Evolutionary conservation across 2,797 vertebrate species (phyloP), one percentile per base, ranked within the genome.

Genomic region (Rhabdophis nuchalis): DNA sequence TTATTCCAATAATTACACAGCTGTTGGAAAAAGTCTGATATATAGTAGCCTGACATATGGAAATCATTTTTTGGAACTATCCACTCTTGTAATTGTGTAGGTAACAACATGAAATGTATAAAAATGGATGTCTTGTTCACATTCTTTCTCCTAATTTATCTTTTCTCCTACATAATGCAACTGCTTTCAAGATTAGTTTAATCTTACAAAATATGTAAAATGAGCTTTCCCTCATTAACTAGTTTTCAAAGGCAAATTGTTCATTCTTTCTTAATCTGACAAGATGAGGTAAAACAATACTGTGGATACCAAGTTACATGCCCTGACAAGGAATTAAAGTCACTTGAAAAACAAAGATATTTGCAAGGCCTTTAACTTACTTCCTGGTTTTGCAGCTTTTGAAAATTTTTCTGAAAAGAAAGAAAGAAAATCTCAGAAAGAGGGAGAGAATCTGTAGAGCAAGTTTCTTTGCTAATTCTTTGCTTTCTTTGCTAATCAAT

Each of bases 311-410:
- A 90, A 86, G 36, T 58, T 20, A 46, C 87, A 77, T 8, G 41
- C 3, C 9, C 11, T 92, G 36, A 86, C 16, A 94, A 89, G 1
- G 23, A 60, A 56, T 91, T 27, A 90, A 54, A 8, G 0, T 90
- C 61, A 36, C 56, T 29, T 72, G 61, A 92, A 3, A n/a, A 89
- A 0, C 58, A 87, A 72, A 18, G 52, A 53, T 18, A 11, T 20
- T 90, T 53, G 87, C 36, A 94, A 93, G n/a, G n/a, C 12, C 18
- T 93, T 12, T 87, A 29, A 61, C 27, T 86, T 93, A 94, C 92
- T 77, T 92, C 88, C 32, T 92, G 2, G 0, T 72, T 94, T 93
- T 93, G 56, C 25, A 93, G 61, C 86, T 91, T 94, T 91, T 77
- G 64, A 93, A 90, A 88, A 77, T 0, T 0, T 91, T 27, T 92